Evolutionary conservation across 2,113 vertebrate species (phyloP).

Genomic region (Myotis yumanensis): DNA sequence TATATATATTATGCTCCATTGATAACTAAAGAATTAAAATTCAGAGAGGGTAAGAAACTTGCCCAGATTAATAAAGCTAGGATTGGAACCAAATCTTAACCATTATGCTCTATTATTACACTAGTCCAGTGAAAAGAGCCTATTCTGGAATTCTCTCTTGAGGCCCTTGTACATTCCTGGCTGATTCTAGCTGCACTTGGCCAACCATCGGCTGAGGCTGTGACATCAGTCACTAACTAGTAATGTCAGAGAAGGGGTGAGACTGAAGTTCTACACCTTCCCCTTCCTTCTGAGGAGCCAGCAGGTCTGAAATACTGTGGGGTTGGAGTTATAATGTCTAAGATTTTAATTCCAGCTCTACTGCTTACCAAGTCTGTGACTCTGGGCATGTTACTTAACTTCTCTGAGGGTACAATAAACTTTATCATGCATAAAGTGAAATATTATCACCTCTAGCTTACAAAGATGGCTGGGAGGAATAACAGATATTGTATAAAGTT

Average conservation of each 20-base stretch:
- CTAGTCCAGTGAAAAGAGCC: background rate
- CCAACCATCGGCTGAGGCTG: background rate
- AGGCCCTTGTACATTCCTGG: background rate
- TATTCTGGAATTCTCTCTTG: background rate
- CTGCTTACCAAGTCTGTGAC: background rate
- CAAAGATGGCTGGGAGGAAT: background rate
- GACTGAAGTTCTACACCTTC: background rate
- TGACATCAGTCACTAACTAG: background rate
- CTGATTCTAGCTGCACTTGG: background rate
- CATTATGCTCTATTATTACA: background rate
- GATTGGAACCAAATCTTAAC: background rate
- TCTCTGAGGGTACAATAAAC: background rate
- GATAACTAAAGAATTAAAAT: background rate
- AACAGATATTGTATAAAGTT: background rate
- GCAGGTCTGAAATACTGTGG: background rate
- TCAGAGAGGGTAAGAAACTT: background rate
- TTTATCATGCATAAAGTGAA: background rate
- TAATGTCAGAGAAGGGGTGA: background rate
- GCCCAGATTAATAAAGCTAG: background rate
- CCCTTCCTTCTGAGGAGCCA: background rate
- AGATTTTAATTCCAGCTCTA: background rate
- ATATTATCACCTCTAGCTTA: background rate
- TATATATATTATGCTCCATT: background rate
- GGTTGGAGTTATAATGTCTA: background rate
- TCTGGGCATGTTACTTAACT: background rate